A percentile compares a stretch with the other conserved stretches of the same genome.
These are phyloP conservation scores for Pyrgilauda ruficollis DNA, from an alignment of 2,113 vertebrate genomes.

Conservation along the genomic window DNA sequence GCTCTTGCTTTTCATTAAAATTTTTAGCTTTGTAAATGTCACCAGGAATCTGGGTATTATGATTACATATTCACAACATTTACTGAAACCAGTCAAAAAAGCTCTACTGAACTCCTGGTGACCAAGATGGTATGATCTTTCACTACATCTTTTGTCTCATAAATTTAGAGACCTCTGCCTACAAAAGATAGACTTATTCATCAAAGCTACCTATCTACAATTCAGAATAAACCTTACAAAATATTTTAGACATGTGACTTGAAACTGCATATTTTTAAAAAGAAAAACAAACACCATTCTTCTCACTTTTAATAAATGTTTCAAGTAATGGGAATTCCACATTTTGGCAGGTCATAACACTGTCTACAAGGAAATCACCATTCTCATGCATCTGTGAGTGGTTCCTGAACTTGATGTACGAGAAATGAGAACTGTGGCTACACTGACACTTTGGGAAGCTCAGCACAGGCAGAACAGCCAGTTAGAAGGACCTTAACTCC, in stretches of 20 bases:
- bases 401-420: not conserved
- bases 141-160: not conserved
- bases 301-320: not conserved
- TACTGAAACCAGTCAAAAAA: not conserved
- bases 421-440: not conserved
- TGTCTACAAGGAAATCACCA: not conserved
- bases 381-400: not conserved
- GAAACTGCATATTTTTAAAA: not conserved
- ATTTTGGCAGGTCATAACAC: not conserved
- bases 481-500: not conserved
- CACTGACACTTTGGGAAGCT: not conserved
- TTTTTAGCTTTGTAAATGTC: not conserved
- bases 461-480: not conserved
- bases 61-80: not conserved
- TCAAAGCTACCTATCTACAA: not conserved
- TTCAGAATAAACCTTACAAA: not conserved
- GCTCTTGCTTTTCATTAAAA: not conserved
- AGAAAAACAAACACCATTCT: not conserved
- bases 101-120: not conserved
- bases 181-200: not conserved
- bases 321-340: not conserved
- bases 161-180: not conserved
- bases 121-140: not conserved
- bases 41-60: not conserved
- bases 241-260: not conserved